Conservation (phyloP, 2,113 vertebrate species). For the Formicarius rufipectus region DNA sequence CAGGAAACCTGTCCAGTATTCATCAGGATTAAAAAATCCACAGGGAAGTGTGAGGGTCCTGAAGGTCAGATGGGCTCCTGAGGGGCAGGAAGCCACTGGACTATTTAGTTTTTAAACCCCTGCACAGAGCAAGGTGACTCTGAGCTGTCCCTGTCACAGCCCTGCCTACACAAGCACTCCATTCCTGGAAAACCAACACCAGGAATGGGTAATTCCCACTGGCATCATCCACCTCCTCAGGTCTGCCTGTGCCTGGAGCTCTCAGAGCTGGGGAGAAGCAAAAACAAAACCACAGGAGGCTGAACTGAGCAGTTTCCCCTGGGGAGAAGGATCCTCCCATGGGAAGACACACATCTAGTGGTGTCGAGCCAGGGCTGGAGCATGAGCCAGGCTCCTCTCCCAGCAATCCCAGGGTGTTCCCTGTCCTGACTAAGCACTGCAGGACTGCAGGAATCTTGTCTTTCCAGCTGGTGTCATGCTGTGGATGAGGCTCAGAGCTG, state of each 20-base stretch:
- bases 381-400: fast-evolving
- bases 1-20: neutral
- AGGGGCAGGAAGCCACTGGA: neutral
- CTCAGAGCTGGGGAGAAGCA: fast-evolving
- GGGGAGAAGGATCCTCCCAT: neutral
- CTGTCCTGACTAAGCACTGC: neutral
- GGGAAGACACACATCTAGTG: fast-evolving
- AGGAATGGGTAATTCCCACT: fast-evolving
- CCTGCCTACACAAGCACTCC: neutral
- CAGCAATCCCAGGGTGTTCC: neutral
- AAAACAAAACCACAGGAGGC: fast-evolving
- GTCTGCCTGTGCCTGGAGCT: neutral
- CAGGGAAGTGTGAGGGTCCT: fast-evolving
- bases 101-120: neutral
- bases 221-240: neutral
- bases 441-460: neutral
- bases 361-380: neutral
- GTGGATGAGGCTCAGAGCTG: fast-evolving
- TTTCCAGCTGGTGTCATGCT: neutral
- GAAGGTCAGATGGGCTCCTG: fast-evolving
- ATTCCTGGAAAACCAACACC: fast-evolving
- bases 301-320: fast-evolving
- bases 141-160: neutral
- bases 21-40: fast-evolving
- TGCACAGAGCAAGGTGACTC: fast-evolving